Conservation (phyloP, 1,140 invertebrate species). For the Calosoma granatense region DNA sequence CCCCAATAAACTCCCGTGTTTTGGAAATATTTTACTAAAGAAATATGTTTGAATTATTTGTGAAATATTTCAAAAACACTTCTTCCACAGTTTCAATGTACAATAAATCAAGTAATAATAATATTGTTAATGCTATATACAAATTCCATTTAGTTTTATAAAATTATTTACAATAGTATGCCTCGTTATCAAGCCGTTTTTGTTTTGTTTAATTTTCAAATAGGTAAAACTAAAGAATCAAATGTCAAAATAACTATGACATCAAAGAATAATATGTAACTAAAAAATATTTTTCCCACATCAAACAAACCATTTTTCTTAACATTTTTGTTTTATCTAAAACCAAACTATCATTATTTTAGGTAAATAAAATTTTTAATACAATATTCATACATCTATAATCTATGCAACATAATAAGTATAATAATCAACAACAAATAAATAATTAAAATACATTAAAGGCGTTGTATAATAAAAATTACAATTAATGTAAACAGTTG, state of each 20-base stretch:
- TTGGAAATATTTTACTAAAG: not conserved
- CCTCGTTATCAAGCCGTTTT: not conserved
- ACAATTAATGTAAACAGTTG: not conserved
- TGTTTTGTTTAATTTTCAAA: not conserved
- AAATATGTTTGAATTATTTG: not conserved
- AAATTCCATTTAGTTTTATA: not conserved
- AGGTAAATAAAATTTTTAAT: not conserved
- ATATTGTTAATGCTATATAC: not conserved
- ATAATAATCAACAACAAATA: constrained; percentile 8
- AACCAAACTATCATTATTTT: not conserved
- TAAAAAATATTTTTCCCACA: too few species aligned
- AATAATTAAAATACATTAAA: not conserved
- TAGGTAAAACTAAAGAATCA: not conserved
- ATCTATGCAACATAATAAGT: constrained; percentile 1
- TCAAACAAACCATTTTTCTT: too few species aligned
- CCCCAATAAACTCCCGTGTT: not conserved
- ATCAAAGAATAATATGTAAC: too few species aligned
- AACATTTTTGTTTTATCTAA: too few species aligned
- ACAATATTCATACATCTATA: not conserved
- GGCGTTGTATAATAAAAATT: constrained; percentile 3
- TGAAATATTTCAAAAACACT: not conserved
- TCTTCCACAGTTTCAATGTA: not conserved
- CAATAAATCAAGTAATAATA: not conserved
- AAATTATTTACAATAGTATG: not conserved
- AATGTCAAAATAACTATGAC: too few species aligned